Evolutionary conservation across 2,797 vertebrate species (phyloP).

Genomic region (Labeo calbasu): DNA sequence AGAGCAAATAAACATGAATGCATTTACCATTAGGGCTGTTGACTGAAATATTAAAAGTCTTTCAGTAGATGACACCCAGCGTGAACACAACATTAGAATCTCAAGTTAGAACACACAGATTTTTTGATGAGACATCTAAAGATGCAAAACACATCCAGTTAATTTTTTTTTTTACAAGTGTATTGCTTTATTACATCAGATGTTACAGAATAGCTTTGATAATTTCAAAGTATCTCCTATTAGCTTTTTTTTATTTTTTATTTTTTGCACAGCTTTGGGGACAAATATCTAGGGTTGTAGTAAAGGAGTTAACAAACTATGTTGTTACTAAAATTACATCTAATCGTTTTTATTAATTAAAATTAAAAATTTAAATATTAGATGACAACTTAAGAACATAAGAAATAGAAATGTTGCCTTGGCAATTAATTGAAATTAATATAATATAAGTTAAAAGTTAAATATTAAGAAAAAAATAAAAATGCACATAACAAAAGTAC

Average conservation of each 20-base stretch:
- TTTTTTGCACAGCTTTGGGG: background rate
- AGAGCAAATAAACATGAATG: conserved; percentile 26
- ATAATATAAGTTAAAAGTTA: background rate
- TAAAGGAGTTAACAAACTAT: background rate
- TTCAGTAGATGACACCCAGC: conserved; percentile 7
- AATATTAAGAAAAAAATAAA: background rate
- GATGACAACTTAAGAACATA: background rate
- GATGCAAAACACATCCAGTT: background rate
- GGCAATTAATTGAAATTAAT: too few species aligned
- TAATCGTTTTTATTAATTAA: background rate
- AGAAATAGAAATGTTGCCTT: too few species aligned
- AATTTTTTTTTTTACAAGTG: background rate
- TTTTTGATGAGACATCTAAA: conserved; percentile 5
- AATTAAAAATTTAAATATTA: background rate
- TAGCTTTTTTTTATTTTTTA: too few species aligned
- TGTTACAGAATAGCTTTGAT: conserved; percentile 12
- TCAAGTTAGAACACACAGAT: conserved; percentile 6
- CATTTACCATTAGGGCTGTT: conserved; percentile 15
- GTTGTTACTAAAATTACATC: background rate
- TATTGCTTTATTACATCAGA: conserved; percentile 9
- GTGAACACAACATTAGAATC: background rate
- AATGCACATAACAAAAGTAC: background rate
- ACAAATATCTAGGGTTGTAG: background rate
- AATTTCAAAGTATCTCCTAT: background rate
- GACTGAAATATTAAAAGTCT: conserved; percentile 29